These are phyloP conservation scores for Carcinoscorpius rotundicauda DNA, from an alignment of 1,140 invertebrate genomes.

Conservation along the genomic window DNA sequence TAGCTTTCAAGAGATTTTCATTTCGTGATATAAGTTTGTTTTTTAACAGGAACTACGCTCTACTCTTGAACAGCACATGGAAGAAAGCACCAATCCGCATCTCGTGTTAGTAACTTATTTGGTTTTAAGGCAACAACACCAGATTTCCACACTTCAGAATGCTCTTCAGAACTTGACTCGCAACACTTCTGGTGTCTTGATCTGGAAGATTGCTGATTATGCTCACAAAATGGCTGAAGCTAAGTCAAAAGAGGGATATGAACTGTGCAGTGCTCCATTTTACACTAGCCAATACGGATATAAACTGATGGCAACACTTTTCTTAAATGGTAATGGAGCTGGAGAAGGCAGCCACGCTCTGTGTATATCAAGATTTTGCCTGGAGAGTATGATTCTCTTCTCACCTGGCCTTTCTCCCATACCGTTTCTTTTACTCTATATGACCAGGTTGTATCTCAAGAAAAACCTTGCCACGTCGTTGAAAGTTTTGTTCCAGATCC, in stretches of 20 bases:
- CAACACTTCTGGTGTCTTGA: constrained; percentile 66
- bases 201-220: constrained; percentile 86
- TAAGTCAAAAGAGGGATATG: constrained; percentile 74
- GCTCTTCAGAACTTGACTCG: constrained; percentile 61
- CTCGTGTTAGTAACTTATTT: constrained; percentile 68
- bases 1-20: too few relatives aligned
- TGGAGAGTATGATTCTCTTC: constrained; percentile 83
- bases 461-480: constrained; percentile 65
- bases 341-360: constrained; percentile 84
- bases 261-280: constrained; percentile 80
- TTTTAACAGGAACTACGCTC: constrained; percentile 38
- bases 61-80: constrained; percentile 69
- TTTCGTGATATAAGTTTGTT: too few relatives aligned
- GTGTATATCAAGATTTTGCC: constrained; percentile 89
- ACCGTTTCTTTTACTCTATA: constrained; percentile 86
- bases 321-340: constrained; percentile 87
- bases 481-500: constrained; percentile 90
- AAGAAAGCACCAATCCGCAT: constrained; percentile 67
- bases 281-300: constrained; percentile 93
- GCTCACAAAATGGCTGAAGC: constrained; percentile 72
- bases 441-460: constrained; percentile 66
- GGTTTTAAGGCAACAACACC: constrained; percentile 70
- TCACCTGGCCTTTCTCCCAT: constrained; percentile 89
- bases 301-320: constrained; percentile 81
- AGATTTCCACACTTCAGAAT: constrained; percentile 65